phyloP scores from a whole-genome alignment of 2,113 vertebrate species.

The Pseudopipra pipra region DNA sequence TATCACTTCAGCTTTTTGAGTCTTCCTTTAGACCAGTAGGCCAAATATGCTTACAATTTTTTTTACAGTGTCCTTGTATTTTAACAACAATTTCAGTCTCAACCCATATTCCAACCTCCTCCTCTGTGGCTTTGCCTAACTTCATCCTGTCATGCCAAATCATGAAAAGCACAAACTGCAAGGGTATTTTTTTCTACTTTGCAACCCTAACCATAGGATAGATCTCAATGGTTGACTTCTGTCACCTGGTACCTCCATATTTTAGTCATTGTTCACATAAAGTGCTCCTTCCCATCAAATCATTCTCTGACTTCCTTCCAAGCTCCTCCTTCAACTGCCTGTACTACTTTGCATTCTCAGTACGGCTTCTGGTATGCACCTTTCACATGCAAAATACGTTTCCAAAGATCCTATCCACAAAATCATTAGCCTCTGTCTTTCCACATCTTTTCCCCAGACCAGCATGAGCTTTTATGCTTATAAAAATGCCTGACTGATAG shows the following conservation, averaged over 20 bases:
- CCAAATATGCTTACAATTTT: neutral
- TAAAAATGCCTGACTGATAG: neutral
- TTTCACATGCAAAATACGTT: neutral
- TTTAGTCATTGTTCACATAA: neutral
- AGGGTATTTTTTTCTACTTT: neutral
- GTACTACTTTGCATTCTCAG: neutral
- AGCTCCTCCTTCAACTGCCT: neutral
- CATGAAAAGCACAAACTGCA: neutral
- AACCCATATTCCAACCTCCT: neutral
- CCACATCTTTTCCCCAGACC: neutral
- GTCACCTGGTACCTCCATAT: neutral
- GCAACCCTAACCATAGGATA: neutral
- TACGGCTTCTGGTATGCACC: neutral
- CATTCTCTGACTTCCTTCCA: neutral
- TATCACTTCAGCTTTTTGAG: fast-evolving
- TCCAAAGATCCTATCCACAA: neutral
- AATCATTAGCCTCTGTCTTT: neutral
- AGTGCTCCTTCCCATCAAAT: neutral
- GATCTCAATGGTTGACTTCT: neutral
- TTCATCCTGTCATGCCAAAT: neutral
- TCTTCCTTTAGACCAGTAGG: neutral
- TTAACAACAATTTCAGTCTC: neutral
- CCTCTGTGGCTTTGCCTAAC: neutral
- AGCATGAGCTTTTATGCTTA: neutral
- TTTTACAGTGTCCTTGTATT: neutral